Evolutionary conservation across 2,113 vertebrate genomes (phyloP), one percentile per base, ranked within the genome.

Genomic region (Perognathus longimembris): DNA sequence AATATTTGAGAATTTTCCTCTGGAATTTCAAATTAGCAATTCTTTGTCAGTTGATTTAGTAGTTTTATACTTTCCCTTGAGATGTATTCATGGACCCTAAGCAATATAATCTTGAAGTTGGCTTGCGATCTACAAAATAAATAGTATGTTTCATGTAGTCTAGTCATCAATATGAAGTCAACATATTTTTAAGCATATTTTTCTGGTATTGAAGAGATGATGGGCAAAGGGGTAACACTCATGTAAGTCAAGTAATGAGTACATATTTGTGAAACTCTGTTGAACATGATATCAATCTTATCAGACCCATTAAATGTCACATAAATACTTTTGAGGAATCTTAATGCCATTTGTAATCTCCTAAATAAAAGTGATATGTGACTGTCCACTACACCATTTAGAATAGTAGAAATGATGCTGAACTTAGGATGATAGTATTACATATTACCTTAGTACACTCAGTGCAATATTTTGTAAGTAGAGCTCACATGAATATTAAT

Each of bases 91-190:
- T 36, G 22, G 22, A 71, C 38, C 66, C 59, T 96, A 15, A 96
- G 95, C 83, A 89, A 94, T 61, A 91, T 66, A 69, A 95, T 89
- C 80, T 91, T 97, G 86, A 95, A 96, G 84, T 95, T 88, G 95
- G 34, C 66, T 92, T 22, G 0, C 8, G 94, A 69, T 64, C 85
- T 87, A 38, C 1, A 7, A 24, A 20, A 77, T 92, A 77, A 32
- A 79, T 63, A 81, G 80, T 18, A 57, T 42, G 7, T 80, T 67
- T 85, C 34, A 84, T 0, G 0, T 3, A 1, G 20, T 6, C 26
- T 21, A 84, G 1, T 57, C 24, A 50, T 21, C 64, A 95, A 73
- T 80, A 61, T 38, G 88, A 74, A 74, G 38, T 0, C 0, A 34
- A 54, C 17, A 54, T 54, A 15, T 15, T 54, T 54, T 17, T 18